Percentiles rank a stretch among this genome's conserved stretches.
These are phyloP conservation scores for Papilio helenus DNA, from an alignment of 1,140 invertebrate species.

Conservation along the genomic window DNA sequence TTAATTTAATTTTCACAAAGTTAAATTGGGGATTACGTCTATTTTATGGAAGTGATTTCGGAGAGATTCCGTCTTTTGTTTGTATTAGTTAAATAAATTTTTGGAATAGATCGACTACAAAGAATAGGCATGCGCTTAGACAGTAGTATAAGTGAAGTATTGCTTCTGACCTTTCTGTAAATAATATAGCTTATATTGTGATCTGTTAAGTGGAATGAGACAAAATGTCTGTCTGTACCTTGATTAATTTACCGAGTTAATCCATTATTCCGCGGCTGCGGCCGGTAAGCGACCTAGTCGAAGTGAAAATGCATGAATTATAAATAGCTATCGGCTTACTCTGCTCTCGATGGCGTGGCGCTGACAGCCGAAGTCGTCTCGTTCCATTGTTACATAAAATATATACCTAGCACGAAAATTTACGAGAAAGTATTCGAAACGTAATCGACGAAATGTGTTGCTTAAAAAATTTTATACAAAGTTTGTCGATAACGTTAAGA, in stretches of 20 bases:
- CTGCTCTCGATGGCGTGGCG: neutral
- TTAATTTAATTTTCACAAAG: slow-evolving; percentile 78
- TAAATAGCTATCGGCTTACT: slow-evolving; percentile 46
- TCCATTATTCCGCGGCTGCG: slow-evolving; percentile 61
- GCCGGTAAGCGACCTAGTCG: slow-evolving; percentile 61
- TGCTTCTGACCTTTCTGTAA: neutral
- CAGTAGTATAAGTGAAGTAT: neutral
- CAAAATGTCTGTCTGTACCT: slow-evolving; percentile 20
- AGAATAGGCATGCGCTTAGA: neutral
- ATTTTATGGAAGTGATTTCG: slow-evolving; percentile 61
- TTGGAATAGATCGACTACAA: neutral
- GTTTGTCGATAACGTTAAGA: too few relatives aligned
- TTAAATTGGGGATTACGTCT: slow-evolving; percentile 80
- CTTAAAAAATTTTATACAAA: too few relatives aligned
- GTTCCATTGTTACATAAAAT: neutral
- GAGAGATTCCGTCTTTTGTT: slow-evolving; percentile 42
- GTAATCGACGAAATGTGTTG: too few relatives aligned
- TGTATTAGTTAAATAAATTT: slow-evolving; percentile 31
- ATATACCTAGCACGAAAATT: neutral
- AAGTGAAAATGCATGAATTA: slow-evolving; percentile 55
- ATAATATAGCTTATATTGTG: neutral
- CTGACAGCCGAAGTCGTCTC: slow-evolving; percentile 4
- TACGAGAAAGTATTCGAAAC: neutral
- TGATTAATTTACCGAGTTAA: slow-evolving; percentile 57
- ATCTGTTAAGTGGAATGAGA: slow-evolving; percentile 13